A percentile compares a stretch with the other conserved stretches of the same genome.
Evolutionary conservation across 1,140 invertebrate genomes (phyloP).

Genomic region (Halesus radiatus): DNA sequence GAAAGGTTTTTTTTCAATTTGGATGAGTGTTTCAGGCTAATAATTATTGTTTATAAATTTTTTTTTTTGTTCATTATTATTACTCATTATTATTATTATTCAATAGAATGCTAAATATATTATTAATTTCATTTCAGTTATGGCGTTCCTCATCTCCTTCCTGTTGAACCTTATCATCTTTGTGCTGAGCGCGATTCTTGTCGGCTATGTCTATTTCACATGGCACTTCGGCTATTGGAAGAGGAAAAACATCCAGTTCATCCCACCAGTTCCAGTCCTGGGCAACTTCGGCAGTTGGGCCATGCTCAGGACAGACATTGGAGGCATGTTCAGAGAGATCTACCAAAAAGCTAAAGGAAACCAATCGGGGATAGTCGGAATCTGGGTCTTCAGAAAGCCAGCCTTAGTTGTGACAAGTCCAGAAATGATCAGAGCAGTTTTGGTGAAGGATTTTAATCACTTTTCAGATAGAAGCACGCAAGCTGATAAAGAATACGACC

Average conservation of each 20-base stretch:
- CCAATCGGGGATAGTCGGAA: conserved; percentile 58
- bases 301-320: conserved; percentile 47
- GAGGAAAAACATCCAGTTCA: conserved; percentile 54
- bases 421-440: conserved; percentile 65
- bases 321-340: conserved; percentile 53
- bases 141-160: too few species aligned
- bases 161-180: too few species aligned
- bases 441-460: conserved; percentile 68
- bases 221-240: conserved; percentile 59
- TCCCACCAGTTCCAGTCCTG: conserved; percentile 49
- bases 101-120: too few species aligned
- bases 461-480: conserved; percentile 63
- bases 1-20: too few species aligned
- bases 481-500: conserved; percentile 57
- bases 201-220: conserved; percentile 57
- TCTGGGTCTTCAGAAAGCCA: conserved; percentile 69
- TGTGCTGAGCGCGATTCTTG: neutral
- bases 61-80: too few species aligned
- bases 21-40: too few species aligned
- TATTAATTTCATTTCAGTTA: too few species aligned
- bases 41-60: too few species aligned
- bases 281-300: conserved; percentile 56
- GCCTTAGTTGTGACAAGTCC: conserved; percentile 66
- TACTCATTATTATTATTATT: too few species aligned
- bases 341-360: conserved; percentile 45